Conservation (phyloP, 92 coral and sea anemone species). For the Siderastrea siderea region DNA sequence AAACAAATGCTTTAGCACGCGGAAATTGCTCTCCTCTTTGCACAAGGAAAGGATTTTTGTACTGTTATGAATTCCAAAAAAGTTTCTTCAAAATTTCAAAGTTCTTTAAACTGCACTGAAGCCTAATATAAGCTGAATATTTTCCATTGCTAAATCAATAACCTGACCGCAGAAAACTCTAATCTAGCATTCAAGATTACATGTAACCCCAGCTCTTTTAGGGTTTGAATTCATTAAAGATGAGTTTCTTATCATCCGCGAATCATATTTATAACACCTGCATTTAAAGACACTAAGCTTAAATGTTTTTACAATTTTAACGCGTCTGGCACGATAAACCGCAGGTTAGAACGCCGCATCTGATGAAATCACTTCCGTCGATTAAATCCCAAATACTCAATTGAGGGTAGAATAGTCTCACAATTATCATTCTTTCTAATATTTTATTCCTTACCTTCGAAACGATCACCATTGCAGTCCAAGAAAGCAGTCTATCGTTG, state of each 20-base stretch:
- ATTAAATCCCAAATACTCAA: neutral
- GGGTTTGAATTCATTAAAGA: neutral
- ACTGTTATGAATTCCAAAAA: neutral
- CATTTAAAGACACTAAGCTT: neutral
- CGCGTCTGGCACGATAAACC: slow-evolving; percentile 14
- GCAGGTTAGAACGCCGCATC: neutral
- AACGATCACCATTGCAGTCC: slow-evolving; percentile 43
- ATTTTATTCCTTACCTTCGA: slow-evolving; percentile 29
- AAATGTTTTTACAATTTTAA: neutral
- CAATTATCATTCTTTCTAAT: neutral
- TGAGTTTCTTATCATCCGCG: too few relatives aligned
- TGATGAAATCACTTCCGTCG: slow-evolving; percentile 15
- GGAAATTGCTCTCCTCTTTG: neutral
- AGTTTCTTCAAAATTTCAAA: slow-evolving; percentile 8
- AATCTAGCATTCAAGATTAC: neutral
- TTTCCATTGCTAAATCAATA: slow-evolving; percentile 13
- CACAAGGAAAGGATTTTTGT: neutral
- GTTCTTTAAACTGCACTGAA: neutral
- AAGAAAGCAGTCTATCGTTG: neutral
- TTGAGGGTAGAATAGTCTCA: neutral
- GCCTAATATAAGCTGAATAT: slow-evolving; percentile 27
- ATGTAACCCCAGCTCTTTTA: neutral
- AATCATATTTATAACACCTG: neutral
- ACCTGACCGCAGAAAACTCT: neutral
- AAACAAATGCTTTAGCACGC: neutral